Evolutionary conservation across 2,113 vertebrate species (phyloP), one percentile per base, ranked within the genome.

Genomic region (Microcebus ravelobensis): DNA sequence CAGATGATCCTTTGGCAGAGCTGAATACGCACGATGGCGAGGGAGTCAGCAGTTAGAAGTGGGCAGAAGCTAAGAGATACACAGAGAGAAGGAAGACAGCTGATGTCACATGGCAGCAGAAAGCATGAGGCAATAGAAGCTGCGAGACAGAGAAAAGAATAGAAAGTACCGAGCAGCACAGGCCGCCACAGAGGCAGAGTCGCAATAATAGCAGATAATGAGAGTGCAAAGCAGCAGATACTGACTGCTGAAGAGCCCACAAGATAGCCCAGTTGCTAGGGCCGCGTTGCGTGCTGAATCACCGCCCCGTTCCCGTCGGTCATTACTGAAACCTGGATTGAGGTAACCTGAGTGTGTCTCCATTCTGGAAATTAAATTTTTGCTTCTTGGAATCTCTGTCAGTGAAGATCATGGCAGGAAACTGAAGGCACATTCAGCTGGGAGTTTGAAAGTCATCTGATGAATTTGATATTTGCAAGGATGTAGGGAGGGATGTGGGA

Each of bases 311-410:
- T 76, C 59, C 71, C 71, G 42, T 25, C 48, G 57, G 59, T 45
- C 81, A 71, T 92, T 65, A 55, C 63, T 91, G 94, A 67, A 89
- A 42, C 71, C 67, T 70, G 45, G 45, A 76, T 23, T 29, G 95
- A 86, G 48, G 71, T 67, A 90, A 90, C 65, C 57, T 59, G 76
- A 96, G 71, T 80, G 31, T 88, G 55, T 80, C 74, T 94, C 79
- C 71, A 34, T 91, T 89, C 61, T 94, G 94, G 25, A 93, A 95
- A 97, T 95, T 63, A 86, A 93, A 91, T 76, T 57, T 87, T 88
- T 82, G 57, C 61, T n/a, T 95, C 80, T 86, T 31, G 27, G 48
- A 90, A 68, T 93, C 91, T 96, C 18, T 94, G 6, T 87, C 76
- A 42, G n/a, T 61, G 48, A 63, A 59, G 67, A 81, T 77, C 36